Conservation (phyloP, 2,888 invertebrate genomes). For the Rhamnusium bicolor region DNA sequence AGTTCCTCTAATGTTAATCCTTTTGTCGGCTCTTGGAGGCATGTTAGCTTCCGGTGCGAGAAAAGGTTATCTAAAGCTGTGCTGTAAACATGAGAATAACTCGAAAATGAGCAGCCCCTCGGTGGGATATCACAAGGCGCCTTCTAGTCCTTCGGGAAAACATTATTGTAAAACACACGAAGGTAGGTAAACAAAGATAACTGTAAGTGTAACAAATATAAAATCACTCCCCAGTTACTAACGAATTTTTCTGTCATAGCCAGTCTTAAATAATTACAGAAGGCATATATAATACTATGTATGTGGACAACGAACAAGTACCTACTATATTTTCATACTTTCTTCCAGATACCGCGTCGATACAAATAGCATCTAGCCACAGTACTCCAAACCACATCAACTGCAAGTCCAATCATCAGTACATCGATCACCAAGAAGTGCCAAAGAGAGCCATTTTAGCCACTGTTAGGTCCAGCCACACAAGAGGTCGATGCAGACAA, state of each 20-base stretch:
- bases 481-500: slow-evolving; percentile 66
- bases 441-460: slow-evolving; percentile 68
- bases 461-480: slow-evolving; percentile 67
- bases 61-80: slow-evolving; percentile 76
- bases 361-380: slow-evolving; percentile 61
- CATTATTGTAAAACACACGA: slow-evolving; percentile 67
- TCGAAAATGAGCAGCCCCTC: slow-evolving; percentile 54
- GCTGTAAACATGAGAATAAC: slow-evolving; percentile 64
- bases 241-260: too few relatives aligned
- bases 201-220: too few relatives aligned
- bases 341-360: slow-evolving; percentile 61
- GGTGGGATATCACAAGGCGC: slow-evolving; percentile 74
- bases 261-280: too few relatives aligned
- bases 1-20: slow-evolving; percentile 89
- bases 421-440: slow-evolving; percentile 62
- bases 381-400: slow-evolving; percentile 62
- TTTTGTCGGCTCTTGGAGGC: slow-evolving; percentile 88
- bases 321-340: neutral
- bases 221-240: too few relatives aligned
- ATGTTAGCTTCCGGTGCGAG: slow-evolving; percentile 85
- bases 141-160: slow-evolving; percentile 72
- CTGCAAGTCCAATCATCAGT: slow-evolving; percentile 56
- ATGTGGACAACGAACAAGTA: too few relatives aligned
- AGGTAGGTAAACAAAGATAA: too few relatives aligned
- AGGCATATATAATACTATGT: too few relatives aligned